Evolutionary conservation across 1,140 invertebrate species (phyloP).

Genomic region (Cephus cinctus): DNA sequence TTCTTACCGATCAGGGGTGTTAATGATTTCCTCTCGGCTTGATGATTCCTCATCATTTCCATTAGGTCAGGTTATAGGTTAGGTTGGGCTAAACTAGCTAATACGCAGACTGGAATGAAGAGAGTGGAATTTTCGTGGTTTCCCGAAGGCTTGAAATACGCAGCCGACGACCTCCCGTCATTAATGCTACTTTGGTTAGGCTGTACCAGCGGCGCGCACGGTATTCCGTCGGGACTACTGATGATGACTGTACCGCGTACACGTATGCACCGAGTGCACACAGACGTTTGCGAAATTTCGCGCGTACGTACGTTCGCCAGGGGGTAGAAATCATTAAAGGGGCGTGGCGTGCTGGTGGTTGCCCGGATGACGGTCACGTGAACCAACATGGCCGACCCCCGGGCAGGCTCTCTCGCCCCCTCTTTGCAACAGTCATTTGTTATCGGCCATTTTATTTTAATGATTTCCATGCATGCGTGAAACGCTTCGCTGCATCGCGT

Average conservation of each 20-base stretch:
- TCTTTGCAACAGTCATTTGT: slow-evolving; percentile 57
- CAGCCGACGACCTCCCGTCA: not conserved
- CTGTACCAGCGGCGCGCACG: slow-evolving; percentile 35
- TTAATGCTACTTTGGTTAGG: no score
- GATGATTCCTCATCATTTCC: no score
- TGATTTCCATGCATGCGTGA: slow-evolving; percentile 58
- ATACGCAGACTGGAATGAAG: no score
- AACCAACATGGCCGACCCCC: slow-evolving; percentile 52
- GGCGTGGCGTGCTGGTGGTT: slow-evolving; percentile 56
- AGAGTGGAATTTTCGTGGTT: not conserved
- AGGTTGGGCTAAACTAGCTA: no score
- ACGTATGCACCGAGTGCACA: slow-evolving; percentile 13
- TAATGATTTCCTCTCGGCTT: no score
- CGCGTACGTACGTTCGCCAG: slow-evolving; percentile 42
- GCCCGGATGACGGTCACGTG: slow-evolving; percentile 59
- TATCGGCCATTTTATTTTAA: slow-evolving; percentile 60
- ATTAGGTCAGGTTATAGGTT: no score
- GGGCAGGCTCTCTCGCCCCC: slow-evolving; percentile 27
- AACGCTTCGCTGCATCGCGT: slow-evolving; percentile 48
- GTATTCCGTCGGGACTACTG: slow-evolving; percentile 44
- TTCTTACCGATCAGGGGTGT: no score
- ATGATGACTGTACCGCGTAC: slow-evolving; percentile 51
- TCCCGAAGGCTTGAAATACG: not conserved
- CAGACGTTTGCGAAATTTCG: slow-evolving; percentile 32
- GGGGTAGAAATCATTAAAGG: slow-evolving; percentile 59